Evolutionary conservation across 2,113 vertebrate species (phyloP).

Genomic region (Atractosteus spatula): DNA sequence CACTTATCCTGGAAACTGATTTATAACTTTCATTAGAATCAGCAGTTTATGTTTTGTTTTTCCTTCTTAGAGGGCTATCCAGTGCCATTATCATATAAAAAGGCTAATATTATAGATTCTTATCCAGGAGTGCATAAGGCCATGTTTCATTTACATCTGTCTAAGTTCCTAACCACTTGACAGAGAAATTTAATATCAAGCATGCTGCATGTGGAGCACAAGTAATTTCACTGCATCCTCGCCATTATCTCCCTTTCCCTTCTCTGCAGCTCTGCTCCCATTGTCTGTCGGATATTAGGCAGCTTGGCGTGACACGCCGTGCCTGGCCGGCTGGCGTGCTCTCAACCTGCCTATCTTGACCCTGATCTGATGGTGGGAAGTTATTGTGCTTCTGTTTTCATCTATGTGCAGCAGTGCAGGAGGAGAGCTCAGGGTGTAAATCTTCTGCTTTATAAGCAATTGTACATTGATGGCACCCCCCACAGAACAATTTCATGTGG

Average conservation of each 20-base stretch:
- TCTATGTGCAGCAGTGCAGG: constrained; percentile 51
- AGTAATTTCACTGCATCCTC: constrained; percentile 82
- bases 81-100: constrained; percentile 78
- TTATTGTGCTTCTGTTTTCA: constrained; percentile 54
- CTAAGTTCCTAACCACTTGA: constrained; percentile 76
- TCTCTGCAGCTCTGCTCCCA: constrained; percentile 55
- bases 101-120: constrained; percentile 70
- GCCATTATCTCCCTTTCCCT: constrained; percentile 70
- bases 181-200: constrained; percentile 89
- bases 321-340: constrained; percentile 66
- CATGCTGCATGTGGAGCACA: constrained; percentile 72
- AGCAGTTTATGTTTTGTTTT: no score
- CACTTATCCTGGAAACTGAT: no score
- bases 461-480: constrained; percentile 41
- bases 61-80: constrained; percentile 63
- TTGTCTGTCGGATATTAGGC: constrained; percentile 62
- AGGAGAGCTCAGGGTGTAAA: constrained; percentile 57
- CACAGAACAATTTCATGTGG: background rate
- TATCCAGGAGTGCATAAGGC: constrained; percentile 66
- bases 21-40: no score
- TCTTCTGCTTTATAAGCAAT: constrained; percentile 43
- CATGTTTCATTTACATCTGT: constrained; percentile 60
- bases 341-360: constrained; percentile 40
- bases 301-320: constrained; percentile 55
- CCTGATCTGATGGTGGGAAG: constrained; percentile 41